Conservation (phyloP, 2,888 invertebrate genomes). For the Caprella mutica region DNA sequence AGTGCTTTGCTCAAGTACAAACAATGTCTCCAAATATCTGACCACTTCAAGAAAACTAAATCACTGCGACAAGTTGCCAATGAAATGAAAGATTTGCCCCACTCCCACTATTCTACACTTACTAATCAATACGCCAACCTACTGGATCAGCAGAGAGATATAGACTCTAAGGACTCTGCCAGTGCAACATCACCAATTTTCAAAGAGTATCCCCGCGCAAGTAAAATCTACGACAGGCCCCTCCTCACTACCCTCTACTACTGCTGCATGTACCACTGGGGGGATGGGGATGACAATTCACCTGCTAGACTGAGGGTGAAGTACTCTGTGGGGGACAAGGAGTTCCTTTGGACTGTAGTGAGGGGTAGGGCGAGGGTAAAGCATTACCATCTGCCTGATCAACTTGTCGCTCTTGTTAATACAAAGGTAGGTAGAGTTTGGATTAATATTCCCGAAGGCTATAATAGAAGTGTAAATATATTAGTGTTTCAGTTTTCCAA, state of each 20-base stretch:
- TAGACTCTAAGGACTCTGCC: conserved; percentile 16
- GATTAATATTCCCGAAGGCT: not conserved
- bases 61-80: not conserved
- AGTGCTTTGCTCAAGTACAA: not conserved
- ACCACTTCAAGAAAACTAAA: not conserved
- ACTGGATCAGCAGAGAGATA: conserved; percentile 19
- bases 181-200: conserved; percentile 12
- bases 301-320: conserved; percentile 18
- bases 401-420: conserved; percentile 24
- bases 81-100: not conserved
- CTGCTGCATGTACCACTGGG: conserved; percentile 33
- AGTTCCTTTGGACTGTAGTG: conserved; percentile 28
- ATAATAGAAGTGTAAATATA: too few relatives aligned
- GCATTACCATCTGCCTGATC: conserved; percentile 27
- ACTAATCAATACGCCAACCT: not conserved
- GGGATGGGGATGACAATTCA: conserved; percentile 8
- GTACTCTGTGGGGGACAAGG: conserved; percentile 14
- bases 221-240: conserved; percentile 14
- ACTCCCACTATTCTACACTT: not conserved
- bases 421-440: conserved; percentile 17
- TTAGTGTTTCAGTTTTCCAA: too few relatives aligned
- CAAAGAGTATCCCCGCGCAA: conserved; percentile 18
- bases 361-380: conserved; percentile 28
- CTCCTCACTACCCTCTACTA: conserved; percentile 29
- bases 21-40: not conserved